phyloP scores from a whole-genome alignment of 2,888 invertebrate genomes.

The Polydesmus complanatus region DNA sequence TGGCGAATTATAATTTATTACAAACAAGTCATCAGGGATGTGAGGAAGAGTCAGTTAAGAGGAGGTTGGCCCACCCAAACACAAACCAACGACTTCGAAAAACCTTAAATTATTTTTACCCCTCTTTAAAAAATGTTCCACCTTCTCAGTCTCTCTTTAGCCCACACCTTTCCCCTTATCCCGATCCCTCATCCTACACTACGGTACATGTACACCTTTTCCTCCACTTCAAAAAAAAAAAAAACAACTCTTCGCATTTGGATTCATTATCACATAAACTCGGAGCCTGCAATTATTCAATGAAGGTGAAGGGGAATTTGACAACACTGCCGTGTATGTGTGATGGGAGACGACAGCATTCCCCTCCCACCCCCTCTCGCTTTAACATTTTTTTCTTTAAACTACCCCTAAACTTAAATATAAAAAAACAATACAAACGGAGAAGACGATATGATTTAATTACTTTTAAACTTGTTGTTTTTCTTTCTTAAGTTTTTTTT shows the following conservation, averaged over 20 bases:
- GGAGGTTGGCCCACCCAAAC: background rate
- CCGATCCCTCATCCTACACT: no score
- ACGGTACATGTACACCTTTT: background rate
- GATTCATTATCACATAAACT: background rate
- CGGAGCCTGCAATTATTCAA: background rate
- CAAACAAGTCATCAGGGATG: background rate
- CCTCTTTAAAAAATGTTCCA: background rate
- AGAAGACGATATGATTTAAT: no score
- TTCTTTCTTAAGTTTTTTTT: no score
- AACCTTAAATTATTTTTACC: background rate
- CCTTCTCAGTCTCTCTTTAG: background rate
- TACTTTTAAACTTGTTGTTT: no score
- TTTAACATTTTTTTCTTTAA: no score
- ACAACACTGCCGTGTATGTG: no score
- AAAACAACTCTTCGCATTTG: background rate
- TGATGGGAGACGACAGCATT: no score
- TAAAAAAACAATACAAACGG: no score
- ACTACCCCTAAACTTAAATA: no score
- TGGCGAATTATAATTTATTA: background rate
- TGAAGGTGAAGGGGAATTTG: background rate
- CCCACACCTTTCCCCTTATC: no score
- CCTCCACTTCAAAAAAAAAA: background rate
- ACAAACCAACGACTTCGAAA: background rate
- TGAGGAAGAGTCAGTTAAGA: background rate
- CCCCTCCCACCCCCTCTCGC: no score